Percentiles rank a stretch among this genome's conserved stretches.
These are phyloP conservation scores for Itoplectis maculator DNA, from an alignment of 2,888 invertebrate species.

Conservation along the genomic window DNA sequence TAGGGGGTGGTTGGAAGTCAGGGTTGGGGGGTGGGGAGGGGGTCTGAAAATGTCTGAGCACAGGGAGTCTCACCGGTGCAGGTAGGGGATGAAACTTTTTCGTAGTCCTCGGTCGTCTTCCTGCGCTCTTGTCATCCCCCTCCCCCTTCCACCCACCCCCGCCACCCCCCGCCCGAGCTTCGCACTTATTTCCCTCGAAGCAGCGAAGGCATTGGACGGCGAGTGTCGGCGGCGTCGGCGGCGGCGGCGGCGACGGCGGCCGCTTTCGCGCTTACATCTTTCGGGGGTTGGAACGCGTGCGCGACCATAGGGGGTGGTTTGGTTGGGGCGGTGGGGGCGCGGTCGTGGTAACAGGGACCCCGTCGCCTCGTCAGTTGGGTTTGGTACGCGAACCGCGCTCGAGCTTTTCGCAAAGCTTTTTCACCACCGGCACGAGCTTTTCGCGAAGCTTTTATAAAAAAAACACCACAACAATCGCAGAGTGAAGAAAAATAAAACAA, in stretches of 20 bases:
- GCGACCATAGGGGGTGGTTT: slow-evolving; percentile 74
- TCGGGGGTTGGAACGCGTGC: slow-evolving; percentile 79
- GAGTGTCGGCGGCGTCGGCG: slow-evolving; percentile 35
- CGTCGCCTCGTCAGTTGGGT: slow-evolving; percentile 80
- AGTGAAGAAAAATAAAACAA: neutral
- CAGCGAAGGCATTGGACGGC: slow-evolving; percentile 36
- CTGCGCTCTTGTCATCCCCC: neutral
- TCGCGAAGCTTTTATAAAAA: slow-evolving; percentile 33
- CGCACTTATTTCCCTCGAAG: neutral
- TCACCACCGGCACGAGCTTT: slow-evolving; percentile 10
- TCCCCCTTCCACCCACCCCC: neutral
- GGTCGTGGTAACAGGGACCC: slow-evolving; percentile 77
- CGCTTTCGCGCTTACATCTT: slow-evolving; percentile 71
- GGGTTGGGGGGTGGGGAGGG: neutral
- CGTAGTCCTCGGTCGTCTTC: neutral
- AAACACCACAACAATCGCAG: neutral
- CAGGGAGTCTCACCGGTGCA: neutral
- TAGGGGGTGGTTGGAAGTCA: neutral
- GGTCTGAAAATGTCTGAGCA: neutral
- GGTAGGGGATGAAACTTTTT: neutral
- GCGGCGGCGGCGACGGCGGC: slow-evolving; percentile 52
- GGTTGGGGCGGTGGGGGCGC: slow-evolving; percentile 78
- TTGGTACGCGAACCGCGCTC: slow-evolving; percentile 81
- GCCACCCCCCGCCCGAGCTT: neutral
- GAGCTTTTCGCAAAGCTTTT: slow-evolving; percentile 60